A percentile compares a stretch with the other conserved stretches of the same genome.
These are phyloP conservation scores for Telmatochromis sp. DNA, from an alignment of 2,113 vertebrate species.

Conservation along the genomic window DNA sequence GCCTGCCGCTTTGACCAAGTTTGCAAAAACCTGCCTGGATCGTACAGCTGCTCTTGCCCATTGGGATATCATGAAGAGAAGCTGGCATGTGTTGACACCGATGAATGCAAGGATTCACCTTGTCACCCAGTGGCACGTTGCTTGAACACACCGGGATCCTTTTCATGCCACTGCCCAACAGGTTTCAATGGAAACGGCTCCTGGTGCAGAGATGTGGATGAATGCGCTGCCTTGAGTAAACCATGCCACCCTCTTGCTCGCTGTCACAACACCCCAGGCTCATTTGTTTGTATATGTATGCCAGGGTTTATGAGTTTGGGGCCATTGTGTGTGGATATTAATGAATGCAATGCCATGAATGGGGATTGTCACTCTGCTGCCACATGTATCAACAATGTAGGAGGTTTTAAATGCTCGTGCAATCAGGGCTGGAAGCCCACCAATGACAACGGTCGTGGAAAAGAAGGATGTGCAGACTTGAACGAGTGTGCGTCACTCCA, in stretches of 20 bases:
- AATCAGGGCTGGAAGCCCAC: slow-evolving; percentile 56
- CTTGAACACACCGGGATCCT: slow-evolving; percentile 70
- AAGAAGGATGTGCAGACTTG: slow-evolving; percentile 61
- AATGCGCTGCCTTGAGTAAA: slow-evolving; percentile 48
- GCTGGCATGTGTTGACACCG: slow-evolving; percentile 57
- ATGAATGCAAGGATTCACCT: slow-evolving; percentile 63
- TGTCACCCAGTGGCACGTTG: slow-evolving; percentile 67
- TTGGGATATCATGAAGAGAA: slow-evolving; percentile 59
- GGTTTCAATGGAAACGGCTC: slow-evolving; percentile 69
- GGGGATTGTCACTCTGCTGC: slow-evolving; percentile 66
- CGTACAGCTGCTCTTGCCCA: slow-evolving; percentile 63
- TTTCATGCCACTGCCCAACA: slow-evolving; percentile 66
- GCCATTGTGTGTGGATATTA: slow-evolving; percentile 65
- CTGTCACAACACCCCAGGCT: slow-evolving; percentile 74
- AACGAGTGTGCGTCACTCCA: slow-evolving; percentile 66
- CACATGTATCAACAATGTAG: slow-evolving; percentile 64
- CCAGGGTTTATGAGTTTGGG: slow-evolving; percentile 63
- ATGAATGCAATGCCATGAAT: slow-evolving; percentile 67
- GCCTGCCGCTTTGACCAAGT: slow-evolving; percentile 68
- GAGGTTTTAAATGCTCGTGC: slow-evolving; percentile 69
- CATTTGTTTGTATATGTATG: slow-evolving; percentile 66
- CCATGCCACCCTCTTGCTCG: slow-evolving; percentile 62
- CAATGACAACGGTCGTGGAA: slow-evolving; percentile 33
- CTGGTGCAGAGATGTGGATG: slow-evolving; percentile 71
- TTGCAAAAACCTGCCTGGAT: slow-evolving; percentile 68